Conservation (phyloP, 2,113 vertebrate species). For the Ahaetulla prasina region DNA sequence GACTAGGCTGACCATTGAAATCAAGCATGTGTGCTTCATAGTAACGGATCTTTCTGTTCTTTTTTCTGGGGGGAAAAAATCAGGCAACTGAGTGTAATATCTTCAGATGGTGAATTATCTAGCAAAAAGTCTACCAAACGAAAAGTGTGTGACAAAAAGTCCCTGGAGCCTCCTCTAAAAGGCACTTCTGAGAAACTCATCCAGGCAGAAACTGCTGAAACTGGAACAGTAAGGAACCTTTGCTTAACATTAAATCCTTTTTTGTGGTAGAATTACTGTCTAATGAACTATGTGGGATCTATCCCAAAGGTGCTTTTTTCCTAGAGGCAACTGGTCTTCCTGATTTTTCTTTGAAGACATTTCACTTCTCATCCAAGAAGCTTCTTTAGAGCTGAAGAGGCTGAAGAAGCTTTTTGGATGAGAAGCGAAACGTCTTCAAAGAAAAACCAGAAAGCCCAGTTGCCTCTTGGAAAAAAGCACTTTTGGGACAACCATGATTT, state of each 20-base stretch:
- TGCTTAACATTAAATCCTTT: neutral
- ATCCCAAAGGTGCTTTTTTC: no score
- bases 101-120: conserved; percentile 78
- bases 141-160: conserved; percentile 71
- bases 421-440: no score
- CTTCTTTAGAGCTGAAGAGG: no score
- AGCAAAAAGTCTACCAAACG: conserved; percentile 70
- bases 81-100: conserved; percentile 89
- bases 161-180: conserved; percentile 54
- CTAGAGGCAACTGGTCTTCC: no score
- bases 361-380: no score
- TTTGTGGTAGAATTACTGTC: neutral
- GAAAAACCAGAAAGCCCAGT: no score
- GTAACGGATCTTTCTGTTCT: conserved; percentile 24
- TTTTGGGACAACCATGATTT: no score
- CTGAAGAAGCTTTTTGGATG: no score
- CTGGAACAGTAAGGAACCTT: conserved; percentile 74
- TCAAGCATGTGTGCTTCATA: neutral
- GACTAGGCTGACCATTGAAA: neutral
- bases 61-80: conserved; percentile 10
- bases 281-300: neutral
- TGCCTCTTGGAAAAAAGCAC: no score
- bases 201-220: conserved; percentile 81
- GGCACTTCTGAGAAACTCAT: conserved; percentile 68
- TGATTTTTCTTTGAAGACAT: no score